Evolutionary conservation across 2,113 vertebrate species (phyloP), one percentile per base, ranked within the genome.

Genomic region (Drymodes brunneopygia): DNA sequence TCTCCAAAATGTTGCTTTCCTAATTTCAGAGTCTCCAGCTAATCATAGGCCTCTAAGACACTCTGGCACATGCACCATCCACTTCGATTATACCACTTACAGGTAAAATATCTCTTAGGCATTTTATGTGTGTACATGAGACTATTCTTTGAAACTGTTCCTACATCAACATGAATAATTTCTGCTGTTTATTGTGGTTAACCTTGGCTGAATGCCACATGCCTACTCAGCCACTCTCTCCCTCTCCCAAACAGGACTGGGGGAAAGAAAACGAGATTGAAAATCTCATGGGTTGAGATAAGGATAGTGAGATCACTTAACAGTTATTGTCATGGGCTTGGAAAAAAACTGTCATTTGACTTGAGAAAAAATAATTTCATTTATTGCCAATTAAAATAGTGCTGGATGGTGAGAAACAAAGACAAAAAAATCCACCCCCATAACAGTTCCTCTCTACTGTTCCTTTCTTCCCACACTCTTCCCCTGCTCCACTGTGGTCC

Each of bases 361-460:
- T 17, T 56, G 11, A 8, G 25, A 77, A 66, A 79, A 83, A n/a
- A 20, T 5, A 12, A 35, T 31, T 60, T 70, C 15, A 40, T 45
- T 64, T 64, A 15, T 48, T 67, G 12, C 1, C 16, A 64, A 23
- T 22, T 66, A 71, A 21, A 44, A 57, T 40, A 66, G 4, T 21
- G 12, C 36, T 51, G 15, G 4, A 54, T 66, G 33, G 10, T 58
- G 31, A 81, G 31, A 80, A 92, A 53, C 7, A 66, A 72, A 88
- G 16, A 47, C 16, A 57, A 67, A n/a, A 62, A 53, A 3, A 4
- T 12, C 5, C 44, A 24, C 6, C 4, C 4, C 17, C 4, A 1
- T 21, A 77, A 54, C 4, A 45, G 5, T 15, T 92, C 17, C 23
- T 80, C 5, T 66, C 6, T 47, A 8, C 27, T 14, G 4, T 10